These are phyloP conservation scores for Orthosia incerta DNA, from an alignment of 2,888 invertebrate species.

Conservation along the genomic window DNA sequence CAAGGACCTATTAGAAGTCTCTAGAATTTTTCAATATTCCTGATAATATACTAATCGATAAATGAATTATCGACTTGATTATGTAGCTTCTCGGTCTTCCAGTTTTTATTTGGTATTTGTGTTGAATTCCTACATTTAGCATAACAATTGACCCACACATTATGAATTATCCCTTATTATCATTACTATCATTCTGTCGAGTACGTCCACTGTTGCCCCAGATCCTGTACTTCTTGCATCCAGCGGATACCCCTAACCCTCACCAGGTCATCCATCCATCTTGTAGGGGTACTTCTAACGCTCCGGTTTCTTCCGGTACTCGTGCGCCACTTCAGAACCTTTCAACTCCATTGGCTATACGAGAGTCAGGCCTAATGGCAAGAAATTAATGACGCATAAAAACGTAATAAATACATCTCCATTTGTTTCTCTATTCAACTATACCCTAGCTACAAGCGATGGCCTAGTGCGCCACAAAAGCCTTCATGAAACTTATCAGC, in stretches of 20 bases:
- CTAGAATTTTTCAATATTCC: conserved; percentile 16
- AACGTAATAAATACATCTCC: background rate
- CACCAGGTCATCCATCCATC: too few relatives aligned
- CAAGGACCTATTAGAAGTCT: conserved; percentile 16
- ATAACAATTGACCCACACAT: background rate
- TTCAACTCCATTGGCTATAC: too few relatives aligned
- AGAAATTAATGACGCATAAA: background rate
- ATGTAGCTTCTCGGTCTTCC: background rate
- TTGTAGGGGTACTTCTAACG: too few relatives aligned
- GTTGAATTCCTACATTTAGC: background rate
- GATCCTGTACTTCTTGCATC: background rate
- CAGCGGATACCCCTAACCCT: too few relatives aligned
- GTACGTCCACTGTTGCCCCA: background rate
- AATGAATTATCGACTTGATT: background rate
- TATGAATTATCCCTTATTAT: background rate
- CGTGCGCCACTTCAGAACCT: too few relatives aligned
- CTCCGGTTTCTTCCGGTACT: too few relatives aligned
- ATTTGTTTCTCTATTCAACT: conserved; percentile 14
- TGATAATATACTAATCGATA: conserved; percentile 16
- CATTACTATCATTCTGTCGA: background rate
- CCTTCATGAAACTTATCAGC: conserved; percentile 47
- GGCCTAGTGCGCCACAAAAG: conserved; percentile 24
- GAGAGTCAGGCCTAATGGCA: too few relatives aligned
- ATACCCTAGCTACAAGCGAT: conserved; percentile 1
- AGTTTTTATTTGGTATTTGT: background rate